Evolutionary conservation across 2,113 vertebrate genomes (phyloP).

Genomic region (Xiphophorus couchianus): DNA sequence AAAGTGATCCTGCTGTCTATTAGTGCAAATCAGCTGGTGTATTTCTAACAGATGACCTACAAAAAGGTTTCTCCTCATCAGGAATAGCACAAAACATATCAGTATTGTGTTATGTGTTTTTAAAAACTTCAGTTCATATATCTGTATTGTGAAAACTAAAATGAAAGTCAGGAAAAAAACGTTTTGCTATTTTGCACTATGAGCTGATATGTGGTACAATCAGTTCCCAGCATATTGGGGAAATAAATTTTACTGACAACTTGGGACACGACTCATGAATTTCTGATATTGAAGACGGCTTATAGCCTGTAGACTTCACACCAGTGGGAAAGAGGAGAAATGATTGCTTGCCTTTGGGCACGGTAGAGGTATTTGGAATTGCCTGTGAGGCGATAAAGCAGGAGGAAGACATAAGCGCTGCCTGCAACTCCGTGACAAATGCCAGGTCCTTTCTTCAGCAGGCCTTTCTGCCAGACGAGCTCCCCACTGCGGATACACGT

Average conservation of each 20-base stretch:
- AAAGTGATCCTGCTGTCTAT: no score
- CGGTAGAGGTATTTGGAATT: constrained; percentile 91
- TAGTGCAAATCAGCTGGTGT: no score
- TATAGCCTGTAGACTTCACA: background rate
- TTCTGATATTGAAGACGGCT: background rate
- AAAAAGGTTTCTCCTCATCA: no score
- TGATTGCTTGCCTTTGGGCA: constrained; percentile 83
- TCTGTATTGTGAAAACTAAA: background rate
- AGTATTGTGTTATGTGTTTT: background rate
- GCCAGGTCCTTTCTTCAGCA: constrained; percentile 90
- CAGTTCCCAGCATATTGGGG: background rate
- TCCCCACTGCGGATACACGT: constrained; percentile 90
- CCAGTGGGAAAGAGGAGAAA: background rate
- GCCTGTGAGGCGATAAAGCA: constrained; percentile 88
- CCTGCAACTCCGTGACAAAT: constrained; percentile 90
- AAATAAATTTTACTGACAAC: background rate
- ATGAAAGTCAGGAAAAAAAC: background rate
- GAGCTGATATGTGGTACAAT: background rate
- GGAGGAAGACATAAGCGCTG: constrained; percentile 89
- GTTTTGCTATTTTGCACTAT: background rate
- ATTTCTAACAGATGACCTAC: no score
- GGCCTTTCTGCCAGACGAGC: constrained; percentile 89
- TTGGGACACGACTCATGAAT: background rate
- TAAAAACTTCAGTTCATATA: background rate
- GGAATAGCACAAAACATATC: no score